These are phyloP conservation scores for Drosophila albomicans DNA, from an alignment of 1,140 invertebrate genomes.

Conservation along the genomic window DNA sequence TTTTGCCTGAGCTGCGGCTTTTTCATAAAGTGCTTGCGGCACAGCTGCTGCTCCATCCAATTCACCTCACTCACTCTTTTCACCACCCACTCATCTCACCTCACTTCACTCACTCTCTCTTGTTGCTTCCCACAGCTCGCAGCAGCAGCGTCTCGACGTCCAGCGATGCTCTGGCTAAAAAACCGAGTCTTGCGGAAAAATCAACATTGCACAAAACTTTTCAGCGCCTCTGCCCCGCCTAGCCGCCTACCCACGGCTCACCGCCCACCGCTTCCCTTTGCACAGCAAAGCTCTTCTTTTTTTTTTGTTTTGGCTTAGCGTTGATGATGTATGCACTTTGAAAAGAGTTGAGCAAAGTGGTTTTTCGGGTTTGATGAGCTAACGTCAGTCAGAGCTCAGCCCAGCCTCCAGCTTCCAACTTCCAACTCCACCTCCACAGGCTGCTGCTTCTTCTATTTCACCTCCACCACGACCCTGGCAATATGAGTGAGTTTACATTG, in stretches of 20 bases:
- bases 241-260: neutral
- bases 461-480: constrained; percentile 24
- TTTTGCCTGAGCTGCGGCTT: constrained; percentile 72
- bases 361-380: constrained; percentile 82
- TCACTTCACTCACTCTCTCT: constrained; percentile 12
- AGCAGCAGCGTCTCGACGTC: constrained; percentile 50
- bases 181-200: constrained; percentile 81
- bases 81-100: constrained; percentile 7
- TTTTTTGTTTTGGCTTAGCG: constrained; percentile 82
- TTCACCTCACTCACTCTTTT: neutral
- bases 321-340: constrained; percentile 82
- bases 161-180: constrained; percentile 59
- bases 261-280: constrained; percentile 39
- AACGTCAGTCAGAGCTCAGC: constrained; percentile 61
- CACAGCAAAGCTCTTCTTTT: constrained; percentile 48
- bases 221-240: constrained; percentile 27
- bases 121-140: neutral
- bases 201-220: constrained; percentile 83
- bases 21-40: constrained; percentile 71
- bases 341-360: constrained; percentile 83
- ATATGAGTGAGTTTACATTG: constrained; percentile 30
- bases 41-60: constrained; percentile 29
- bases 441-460: neutral
- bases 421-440: neutral
- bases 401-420: neutral